Conservation (phyloP, 2,113 vertebrate genomes). For the Rostratula benghalensis region DNA sequence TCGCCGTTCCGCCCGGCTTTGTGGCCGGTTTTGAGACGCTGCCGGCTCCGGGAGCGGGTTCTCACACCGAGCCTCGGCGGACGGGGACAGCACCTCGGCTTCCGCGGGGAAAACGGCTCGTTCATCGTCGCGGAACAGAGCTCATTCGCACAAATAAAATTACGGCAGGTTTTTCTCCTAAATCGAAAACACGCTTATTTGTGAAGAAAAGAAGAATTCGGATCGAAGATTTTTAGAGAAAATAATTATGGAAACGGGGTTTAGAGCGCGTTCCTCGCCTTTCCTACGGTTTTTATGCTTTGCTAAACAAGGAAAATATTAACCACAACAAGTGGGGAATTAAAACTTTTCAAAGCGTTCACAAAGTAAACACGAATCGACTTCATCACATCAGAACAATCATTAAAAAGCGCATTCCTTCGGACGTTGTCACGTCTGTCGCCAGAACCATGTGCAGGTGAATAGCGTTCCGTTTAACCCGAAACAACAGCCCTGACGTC, state of each 20-base stretch:
- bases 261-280: not conserved
- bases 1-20: not conserved
- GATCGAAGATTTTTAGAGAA: not conserved
- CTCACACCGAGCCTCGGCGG: rapidly evolving
- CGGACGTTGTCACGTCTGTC: too few species aligned
- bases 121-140: not conserved
- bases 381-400: not conserved
- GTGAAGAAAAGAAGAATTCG: not conserved
- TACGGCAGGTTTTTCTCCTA: not conserved
- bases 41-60: not conserved
- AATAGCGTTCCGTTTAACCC: not conserved
- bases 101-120: not conserved
- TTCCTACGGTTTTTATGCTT: not conserved
- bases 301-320: not conserved
- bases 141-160: not conserved
- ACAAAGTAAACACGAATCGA: not conserved
- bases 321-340: not conserved
- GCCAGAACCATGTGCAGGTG: not conserved
- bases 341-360: not conserved
- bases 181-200: not conserved
- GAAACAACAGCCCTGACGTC: not conserved
- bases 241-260: not conserved
- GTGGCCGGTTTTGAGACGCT: not conserved
- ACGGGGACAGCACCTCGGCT: rapidly evolving
- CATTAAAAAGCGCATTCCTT: too few species aligned